Evolutionary conservation across 2,888 invertebrate species (phyloP).

Genomic region (Hofmannophila pseudospretella): DNA sequence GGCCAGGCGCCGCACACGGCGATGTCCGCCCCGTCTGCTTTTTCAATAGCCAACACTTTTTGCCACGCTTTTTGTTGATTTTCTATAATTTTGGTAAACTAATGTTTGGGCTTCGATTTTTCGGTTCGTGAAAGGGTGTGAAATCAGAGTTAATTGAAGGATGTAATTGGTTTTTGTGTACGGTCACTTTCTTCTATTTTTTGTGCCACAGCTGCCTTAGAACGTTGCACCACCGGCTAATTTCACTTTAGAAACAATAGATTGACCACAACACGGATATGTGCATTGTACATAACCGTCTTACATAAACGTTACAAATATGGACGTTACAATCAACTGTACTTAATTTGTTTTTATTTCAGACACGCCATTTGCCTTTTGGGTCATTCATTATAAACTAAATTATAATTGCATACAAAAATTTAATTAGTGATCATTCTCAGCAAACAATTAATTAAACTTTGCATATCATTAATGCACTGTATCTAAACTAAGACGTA

Average conservation of each 20-base stretch:
- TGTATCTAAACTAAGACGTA: too few species aligned
- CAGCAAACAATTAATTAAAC: conserved; percentile 14
- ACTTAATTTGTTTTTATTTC: conserved; percentile 45
- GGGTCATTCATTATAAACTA: conserved; percentile 31
- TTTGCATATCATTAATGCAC: conserved; percentile 15
- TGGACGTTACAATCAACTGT: conserved; percentile 20
- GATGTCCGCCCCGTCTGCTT: conserved; percentile 35
- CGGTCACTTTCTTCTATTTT: conserved; percentile 59
- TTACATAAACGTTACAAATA: conserved; percentile 27
- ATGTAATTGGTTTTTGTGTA: conserved; percentile 69
- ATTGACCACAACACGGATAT: conserved; percentile 17
- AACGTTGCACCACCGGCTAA: conserved; percentile 12
- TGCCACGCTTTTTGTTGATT: conserved; percentile 64
- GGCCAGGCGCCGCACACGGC: conserved; percentile 44
- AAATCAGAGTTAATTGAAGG: conserved; percentile 74
- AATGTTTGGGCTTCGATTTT: conserved; percentile 77
- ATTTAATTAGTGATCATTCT: conserved; percentile 41
- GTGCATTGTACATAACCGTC: conserved; percentile 22
- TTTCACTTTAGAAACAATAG: conserved; percentile 15
- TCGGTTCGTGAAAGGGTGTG: conserved; percentile 77
- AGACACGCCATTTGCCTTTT: conserved; percentile 33
- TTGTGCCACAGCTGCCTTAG: conserved; percentile 12
- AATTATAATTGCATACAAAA: conserved; percentile 40
- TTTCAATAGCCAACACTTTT: conserved; percentile 45
- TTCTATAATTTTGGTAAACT: conserved; percentile 74